phyloP scores from a whole-genome alignment of 2,113 vertebrate species.

The Orientallactaga bullata region DNA sequence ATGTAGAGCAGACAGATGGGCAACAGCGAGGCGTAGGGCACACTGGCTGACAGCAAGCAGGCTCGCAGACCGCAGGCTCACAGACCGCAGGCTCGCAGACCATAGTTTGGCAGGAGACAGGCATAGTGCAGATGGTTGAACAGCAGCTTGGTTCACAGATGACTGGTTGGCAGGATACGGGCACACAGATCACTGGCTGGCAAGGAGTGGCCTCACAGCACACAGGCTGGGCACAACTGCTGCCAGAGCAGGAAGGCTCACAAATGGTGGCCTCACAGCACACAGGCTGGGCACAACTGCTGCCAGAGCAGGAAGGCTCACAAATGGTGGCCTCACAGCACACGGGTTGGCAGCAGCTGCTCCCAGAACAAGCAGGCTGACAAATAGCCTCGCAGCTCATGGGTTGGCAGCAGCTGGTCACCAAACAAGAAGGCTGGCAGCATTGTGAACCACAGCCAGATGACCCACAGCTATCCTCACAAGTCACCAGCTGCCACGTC shows the following conservation, averaged over 20 bases:
- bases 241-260: background rate
- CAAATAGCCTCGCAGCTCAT: slow-evolving; percentile 40
- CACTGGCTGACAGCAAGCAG: slow-evolving; percentile 56
- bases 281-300: slow-evolving; percentile 47
- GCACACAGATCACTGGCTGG: slow-evolving; percentile 63
- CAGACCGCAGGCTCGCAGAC: slow-evolving; percentile 53
- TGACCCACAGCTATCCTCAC: slow-evolving; percentile 63
- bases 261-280: slow-evolving; percentile 40
- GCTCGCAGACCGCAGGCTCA: slow-evolving; percentile 67
- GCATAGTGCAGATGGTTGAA: slow-evolving; percentile 25
- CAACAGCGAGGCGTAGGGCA: slow-evolving; percentile 67
- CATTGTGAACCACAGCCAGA: slow-evolving; percentile 36
- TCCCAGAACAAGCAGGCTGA: background rate
- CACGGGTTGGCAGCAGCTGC: slow-evolving; percentile 14
- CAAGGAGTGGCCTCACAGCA: slow-evolving; percentile 57
- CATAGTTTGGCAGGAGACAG: slow-evolving; percentile 59
- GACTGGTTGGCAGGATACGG: slow-evolving; percentile 44
- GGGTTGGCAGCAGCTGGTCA: slow-evolving; percentile 51
- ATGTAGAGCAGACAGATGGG: slow-evolving; percentile 63
- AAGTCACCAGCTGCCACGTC: slow-evolving; percentile 79
- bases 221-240: slow-evolving; percentile 48
- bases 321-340: background rate
- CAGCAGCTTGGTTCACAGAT: slow-evolving; percentile 64
- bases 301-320: background rate
- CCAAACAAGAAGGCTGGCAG: background rate